These are phyloP conservation scores for Mormyrops boulengeri DNA, from an alignment of 2,797 vertebrate genomes.

Conservation along the genomic window DNA sequence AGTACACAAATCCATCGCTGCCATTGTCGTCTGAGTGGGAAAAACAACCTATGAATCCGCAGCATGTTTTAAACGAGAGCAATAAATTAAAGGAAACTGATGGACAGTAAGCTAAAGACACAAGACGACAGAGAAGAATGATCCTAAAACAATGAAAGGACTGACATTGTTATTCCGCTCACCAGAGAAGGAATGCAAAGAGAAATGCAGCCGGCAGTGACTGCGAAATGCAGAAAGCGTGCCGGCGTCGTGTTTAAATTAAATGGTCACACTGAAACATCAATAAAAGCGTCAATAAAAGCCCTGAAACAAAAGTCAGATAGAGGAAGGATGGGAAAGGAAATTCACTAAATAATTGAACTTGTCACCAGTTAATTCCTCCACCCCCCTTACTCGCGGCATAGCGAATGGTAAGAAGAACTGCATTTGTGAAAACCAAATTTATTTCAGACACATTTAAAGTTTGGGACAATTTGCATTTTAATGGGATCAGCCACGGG, in stretches of 20 bases:
- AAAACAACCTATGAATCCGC: not conserved
- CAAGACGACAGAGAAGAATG: not conserved
- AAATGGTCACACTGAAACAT: not conserved
- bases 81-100: not conserved
- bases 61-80: not conserved
- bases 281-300: constrained; percentile 19
- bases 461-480: constrained; percentile 68
- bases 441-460: constrained; percentile 57
- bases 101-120: not conserved
- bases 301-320: constrained; percentile 35
- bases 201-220: not conserved
- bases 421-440: constrained; percentile 44
- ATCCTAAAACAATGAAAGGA: not conserved
- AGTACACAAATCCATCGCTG: not conserved
- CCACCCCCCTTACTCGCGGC: constrained; percentile 30
- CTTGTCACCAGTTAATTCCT: constrained; percentile 33
- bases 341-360: constrained; percentile 38
- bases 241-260: not conserved
- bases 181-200: not conserved
- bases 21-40: not conserved
- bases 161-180: not conserved
- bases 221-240: constrained; percentile 21
- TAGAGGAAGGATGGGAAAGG: constrained; percentile 27
- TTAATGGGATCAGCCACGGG: constrained; percentile 68
- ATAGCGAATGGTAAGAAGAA: constrained; percentile 40